These are phyloP conservation scores for Gnathonemus longibarbis DNA, from an alignment of 2,113 vertebrate genomes.

Conservation along the genomic window DNA sequence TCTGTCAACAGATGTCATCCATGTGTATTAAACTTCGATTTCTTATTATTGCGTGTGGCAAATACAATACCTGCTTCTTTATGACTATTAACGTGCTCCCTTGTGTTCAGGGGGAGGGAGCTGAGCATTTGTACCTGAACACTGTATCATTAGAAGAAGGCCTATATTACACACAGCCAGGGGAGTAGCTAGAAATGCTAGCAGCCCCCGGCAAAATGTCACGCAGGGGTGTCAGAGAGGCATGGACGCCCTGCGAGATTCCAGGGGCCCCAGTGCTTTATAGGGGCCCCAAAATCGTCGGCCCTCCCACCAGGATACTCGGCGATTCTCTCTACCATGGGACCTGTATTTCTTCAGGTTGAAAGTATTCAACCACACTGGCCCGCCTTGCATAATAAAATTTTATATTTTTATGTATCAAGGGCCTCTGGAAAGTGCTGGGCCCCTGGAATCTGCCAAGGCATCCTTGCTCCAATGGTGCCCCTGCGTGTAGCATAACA, in stretches of 20 bases:
- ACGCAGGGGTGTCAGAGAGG: not conserved
- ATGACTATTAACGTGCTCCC: not conserved
- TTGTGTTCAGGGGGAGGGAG: not conserved
- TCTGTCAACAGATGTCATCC: slow-evolving; percentile 2
- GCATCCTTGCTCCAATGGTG: not conserved
- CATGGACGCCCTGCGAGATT: not conserved
- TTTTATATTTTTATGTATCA: not conserved
- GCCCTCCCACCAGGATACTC: not conserved
- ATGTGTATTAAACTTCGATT: slow-evolving; percentile 10
- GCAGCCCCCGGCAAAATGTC: not conserved
- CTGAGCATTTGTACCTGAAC: not conserved
- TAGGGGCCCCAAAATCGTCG: not conserved
- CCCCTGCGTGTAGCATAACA: not conserved
- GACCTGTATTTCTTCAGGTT: not conserved
- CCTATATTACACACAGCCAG: not conserved
- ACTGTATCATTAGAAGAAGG: not conserved
- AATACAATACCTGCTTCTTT: slow-evolving; percentile 1
- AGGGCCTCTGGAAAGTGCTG: not conserved
- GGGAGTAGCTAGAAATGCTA: not conserved
- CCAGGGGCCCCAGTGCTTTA: not conserved
- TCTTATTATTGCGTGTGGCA: not conserved
- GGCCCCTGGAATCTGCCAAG: not conserved
- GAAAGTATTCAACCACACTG: not conserved
- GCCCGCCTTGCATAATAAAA: not conserved
- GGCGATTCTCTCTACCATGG: not conserved